phyloP scores from a whole-genome alignment of 1,140 invertebrate species.

The Eueides isabella region DNA sequence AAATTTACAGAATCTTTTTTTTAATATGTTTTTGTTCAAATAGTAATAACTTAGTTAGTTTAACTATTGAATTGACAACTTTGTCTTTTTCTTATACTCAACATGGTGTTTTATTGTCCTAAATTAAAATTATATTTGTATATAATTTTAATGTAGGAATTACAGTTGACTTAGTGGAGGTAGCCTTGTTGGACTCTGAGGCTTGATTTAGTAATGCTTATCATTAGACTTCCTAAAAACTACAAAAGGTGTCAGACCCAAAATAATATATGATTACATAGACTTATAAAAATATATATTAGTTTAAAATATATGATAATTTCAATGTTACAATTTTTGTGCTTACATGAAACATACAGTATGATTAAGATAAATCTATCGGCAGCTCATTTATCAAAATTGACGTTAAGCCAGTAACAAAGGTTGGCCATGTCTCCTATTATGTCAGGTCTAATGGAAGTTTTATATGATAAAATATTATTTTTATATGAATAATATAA shows the following conservation, averaged over 20 bases:
- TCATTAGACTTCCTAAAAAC: too few species aligned
- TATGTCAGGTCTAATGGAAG: background rate
- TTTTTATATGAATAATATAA: background rate
- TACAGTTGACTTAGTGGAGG: too few species aligned
- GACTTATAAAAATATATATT: too few species aligned
- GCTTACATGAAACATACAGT: background rate
- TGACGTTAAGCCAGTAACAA: slow-evolving; percentile 17
- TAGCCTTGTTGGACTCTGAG: too few species aligned
- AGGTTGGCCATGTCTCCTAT: background rate
- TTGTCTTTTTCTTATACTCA: too few species aligned
- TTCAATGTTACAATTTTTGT: background rate
- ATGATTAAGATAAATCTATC: slow-evolving; percentile 31
- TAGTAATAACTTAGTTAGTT: background rate
- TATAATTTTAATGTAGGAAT: too few species aligned
- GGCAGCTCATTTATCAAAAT: slow-evolving; percentile 27
- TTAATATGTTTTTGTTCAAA: background rate
- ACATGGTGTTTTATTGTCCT: too few species aligned
- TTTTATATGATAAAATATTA: background rate
- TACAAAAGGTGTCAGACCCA: too few species aligned
- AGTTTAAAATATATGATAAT: background rate
- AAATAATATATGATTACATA: too few species aligned
- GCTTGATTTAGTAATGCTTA: too few species aligned
- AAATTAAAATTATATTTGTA: too few species aligned
- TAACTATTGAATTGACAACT: too few species aligned
- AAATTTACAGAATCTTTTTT: background rate